These are phyloP conservation scores for Semnornis frantzii DNA, from an alignment of 2,113 vertebrate species.

Conservation along the genomic window DNA sequence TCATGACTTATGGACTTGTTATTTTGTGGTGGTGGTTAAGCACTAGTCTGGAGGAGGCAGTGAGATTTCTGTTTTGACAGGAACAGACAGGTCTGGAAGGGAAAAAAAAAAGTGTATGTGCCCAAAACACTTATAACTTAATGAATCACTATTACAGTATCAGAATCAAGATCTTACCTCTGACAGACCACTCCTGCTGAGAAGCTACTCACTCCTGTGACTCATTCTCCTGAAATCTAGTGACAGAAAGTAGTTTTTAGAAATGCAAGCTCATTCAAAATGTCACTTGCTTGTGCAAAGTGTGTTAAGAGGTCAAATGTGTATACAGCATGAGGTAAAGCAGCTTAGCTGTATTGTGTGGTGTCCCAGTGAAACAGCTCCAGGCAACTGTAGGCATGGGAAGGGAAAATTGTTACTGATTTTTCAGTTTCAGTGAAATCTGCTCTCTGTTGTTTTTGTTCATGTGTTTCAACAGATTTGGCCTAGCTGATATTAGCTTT, in stretches of 20 bases:
- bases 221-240: neutral
- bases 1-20: neutral
- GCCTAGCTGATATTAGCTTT: neutral
- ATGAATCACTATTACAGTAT: neutral
- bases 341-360: neutral
- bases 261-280: neutral
- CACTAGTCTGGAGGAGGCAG: neutral
- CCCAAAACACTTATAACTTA: neutral
- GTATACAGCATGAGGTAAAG: neutral
- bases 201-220: neutral
- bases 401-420: neutral
- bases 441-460: neutral
- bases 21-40: neutral
- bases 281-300: neutral
- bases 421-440: neutral
- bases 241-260: neutral
- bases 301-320: neutral
- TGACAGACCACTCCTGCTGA: neutral
- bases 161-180: neutral
- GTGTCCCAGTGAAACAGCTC: neutral
- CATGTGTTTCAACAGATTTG: neutral
- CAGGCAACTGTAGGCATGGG: accelerated
- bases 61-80: neutral
- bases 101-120: neutral
- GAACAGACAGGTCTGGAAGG: neutral